These are phyloP conservation scores for Oryzias sinensis DNA, from an alignment of 2,797 vertebrate species.

Conservation along the genomic window DNA sequence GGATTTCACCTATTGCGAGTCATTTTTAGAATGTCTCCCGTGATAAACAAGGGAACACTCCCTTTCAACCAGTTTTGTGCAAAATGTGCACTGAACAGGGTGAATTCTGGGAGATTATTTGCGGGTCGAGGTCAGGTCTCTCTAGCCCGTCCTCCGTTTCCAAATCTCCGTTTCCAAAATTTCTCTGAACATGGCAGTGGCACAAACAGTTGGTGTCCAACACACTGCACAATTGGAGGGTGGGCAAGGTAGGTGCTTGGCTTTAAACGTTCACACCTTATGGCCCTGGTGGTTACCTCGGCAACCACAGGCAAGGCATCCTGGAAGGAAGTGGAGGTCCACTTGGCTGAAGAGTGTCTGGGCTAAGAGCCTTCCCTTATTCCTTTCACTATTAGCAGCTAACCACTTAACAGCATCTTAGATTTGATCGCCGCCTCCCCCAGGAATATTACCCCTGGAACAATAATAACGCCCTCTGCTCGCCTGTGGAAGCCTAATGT, in stretches of 20 bases:
- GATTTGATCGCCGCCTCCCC: constrained; percentile 66
- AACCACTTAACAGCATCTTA: constrained; percentile 65
- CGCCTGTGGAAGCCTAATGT: constrained; percentile 52
- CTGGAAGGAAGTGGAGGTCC: constrained; percentile 36
- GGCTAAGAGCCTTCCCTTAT: constrained; percentile 53
- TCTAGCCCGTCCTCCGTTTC: constrained; percentile 3
- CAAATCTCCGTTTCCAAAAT: constrained; percentile 28
- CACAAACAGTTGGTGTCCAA: constrained; percentile 1
- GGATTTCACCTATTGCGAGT: too few relatives aligned
- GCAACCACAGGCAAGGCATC: constrained; percentile 28
- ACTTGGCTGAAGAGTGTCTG: constrained; percentile 27
- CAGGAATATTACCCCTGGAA: constrained; percentile 71
- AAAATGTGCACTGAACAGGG: too few relatives aligned
- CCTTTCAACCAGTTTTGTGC: too few relatives aligned
- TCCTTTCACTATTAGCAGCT: constrained; percentile 72
- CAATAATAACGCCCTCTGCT: constrained; percentile 74
- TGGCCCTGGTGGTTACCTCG: constrained; percentile 12
- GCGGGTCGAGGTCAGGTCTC: constrained; percentile 22
- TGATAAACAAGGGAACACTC: too few relatives aligned
- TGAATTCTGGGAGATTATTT: constrained; percentile 23
- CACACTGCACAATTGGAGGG: constrained; percentile 1
- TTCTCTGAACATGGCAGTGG: background rate
- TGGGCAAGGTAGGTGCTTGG: background rate
- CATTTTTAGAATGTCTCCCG: too few relatives aligned
- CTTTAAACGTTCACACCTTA: constrained; percentile 57